Conservation (phyloP, 2,888 invertebrate species). For the Meandrusa payeni region DNA sequence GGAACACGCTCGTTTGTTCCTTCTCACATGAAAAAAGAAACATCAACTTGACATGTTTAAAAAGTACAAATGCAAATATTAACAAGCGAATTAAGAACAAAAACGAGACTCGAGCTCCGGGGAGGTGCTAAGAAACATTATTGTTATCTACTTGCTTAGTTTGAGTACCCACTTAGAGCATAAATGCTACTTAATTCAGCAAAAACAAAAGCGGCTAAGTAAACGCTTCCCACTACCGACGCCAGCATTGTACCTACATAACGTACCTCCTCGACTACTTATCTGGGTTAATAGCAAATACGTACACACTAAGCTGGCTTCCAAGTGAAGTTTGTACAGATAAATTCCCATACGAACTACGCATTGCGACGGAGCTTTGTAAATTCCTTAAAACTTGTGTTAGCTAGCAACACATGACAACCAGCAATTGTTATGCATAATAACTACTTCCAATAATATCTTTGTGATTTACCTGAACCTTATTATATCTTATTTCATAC, state of each 20-base stretch:
- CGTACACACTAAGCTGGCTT: constrained; percentile 30
- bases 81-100: constrained; percentile 14
- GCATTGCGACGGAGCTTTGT: constrained; percentile 24
- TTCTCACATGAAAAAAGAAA: too few species aligned
- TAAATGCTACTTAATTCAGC: constrained; percentile 58
- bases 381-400: constrained; percentile 22
- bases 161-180: constrained; percentile 53
- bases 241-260: constrained; percentile 38
- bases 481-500: too few species aligned
- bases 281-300: constrained; percentile 30
- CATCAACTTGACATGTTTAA: constrained; percentile 31
- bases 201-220: constrained; percentile 61
- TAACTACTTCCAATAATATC: too few species aligned
- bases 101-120: constrained; percentile 7
- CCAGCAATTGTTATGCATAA: too few species aligned
- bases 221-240: constrained; percentile 39
- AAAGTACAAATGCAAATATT: constrained; percentile 8
- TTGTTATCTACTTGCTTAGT: constrained; percentile 45
- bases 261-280: constrained; percentile 39
- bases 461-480: too few species aligned
- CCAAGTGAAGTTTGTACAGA: constrained; percentile 26
- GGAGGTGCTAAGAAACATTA: constrained; percentile 38
- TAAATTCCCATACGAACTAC: constrained; percentile 29
- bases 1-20: too few species aligned
- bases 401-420: too few species aligned